These are phyloP conservation scores for Abrostola triplasia DNA, from an alignment of 2,888 invertebrate species.

Conservation along the genomic window DNA sequence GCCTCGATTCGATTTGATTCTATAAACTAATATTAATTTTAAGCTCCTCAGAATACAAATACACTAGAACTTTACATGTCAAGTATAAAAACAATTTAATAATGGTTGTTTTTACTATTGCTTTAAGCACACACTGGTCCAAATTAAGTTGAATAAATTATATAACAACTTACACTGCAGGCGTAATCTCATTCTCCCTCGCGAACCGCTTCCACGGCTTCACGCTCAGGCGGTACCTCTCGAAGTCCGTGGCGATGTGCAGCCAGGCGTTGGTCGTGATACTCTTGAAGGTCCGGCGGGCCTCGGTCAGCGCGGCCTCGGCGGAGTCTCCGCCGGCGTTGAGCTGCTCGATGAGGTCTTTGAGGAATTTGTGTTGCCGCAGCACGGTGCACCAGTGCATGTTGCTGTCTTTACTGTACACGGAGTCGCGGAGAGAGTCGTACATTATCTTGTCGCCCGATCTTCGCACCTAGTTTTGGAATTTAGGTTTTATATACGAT, in stretches of 20 bases:
- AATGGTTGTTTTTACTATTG: too few species aligned
- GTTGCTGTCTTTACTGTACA: slow-evolving; percentile 90
- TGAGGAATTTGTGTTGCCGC: slow-evolving; percentile 93
- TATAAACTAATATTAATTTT: too few species aligned
- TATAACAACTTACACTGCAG: slow-evolving; percentile 65
- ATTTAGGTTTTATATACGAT: background rate
- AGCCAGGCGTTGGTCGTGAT: slow-evolving; percentile 90
- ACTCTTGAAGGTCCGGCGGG: slow-evolving; percentile 88
- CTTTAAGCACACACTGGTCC: too few species aligned
- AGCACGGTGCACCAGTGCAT: slow-evolving; percentile 91
- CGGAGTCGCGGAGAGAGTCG: slow-evolving; percentile 75
- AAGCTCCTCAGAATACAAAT: too few species aligned
- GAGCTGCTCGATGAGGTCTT: slow-evolving; percentile 89
- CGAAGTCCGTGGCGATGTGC: slow-evolving; percentile 92
- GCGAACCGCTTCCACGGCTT: slow-evolving; percentile 87
- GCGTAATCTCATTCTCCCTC: slow-evolving; percentile 65
- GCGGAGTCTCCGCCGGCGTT: slow-evolving; percentile 84
- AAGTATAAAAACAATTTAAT: too few species aligned
- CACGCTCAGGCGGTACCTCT: slow-evolving; percentile 87
- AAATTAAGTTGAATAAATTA: slow-evolving; percentile 1
- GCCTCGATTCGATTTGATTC: too few species aligned
- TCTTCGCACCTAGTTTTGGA: slow-evolving; percentile 70
- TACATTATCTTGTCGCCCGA: slow-evolving; percentile 91
- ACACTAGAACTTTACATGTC: too few species aligned
- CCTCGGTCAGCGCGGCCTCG: slow-evolving; percentile 79